These are phyloP conservation scores for Lasioglossum oenotherae DNA, from an alignment of 2,888 invertebrate species.

Conservation along the genomic window DNA sequence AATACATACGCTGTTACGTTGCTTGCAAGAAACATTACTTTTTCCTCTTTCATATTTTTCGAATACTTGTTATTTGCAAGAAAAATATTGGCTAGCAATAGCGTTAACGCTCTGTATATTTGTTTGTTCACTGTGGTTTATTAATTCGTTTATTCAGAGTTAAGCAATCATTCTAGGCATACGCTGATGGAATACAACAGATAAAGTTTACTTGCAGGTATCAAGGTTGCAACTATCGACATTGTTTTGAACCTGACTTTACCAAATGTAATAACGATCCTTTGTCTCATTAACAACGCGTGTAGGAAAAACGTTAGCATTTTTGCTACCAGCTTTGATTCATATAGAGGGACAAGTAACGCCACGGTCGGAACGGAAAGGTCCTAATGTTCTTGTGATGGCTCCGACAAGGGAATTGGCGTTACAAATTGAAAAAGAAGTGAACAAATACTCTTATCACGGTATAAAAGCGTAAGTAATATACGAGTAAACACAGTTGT, in stretches of 20 bases:
- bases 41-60: not conserved
- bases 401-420: slow-evolving; percentile 98
- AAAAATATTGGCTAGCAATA: not conserved
- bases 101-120: not conserved
- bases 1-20: too few species aligned
- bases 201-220: not conserved
- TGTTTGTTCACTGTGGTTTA: not conserved
- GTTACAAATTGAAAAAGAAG: slow-evolving; percentile 96
- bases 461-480: slow-evolving; percentile 91
- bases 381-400: slow-evolving; percentile 94
- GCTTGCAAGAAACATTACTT: too few species aligned
- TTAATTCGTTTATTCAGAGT: not conserved
- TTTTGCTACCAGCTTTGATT: slow-evolving; percentile 95
- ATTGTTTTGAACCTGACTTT: not conserved
- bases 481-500: not conserved
- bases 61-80: not conserved
- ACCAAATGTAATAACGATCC: not conserved
- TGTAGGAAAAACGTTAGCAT: slow-evolving; percentile 96
- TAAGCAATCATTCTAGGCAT: not conserved
- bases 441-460: slow-evolving; percentile 94
- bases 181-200: not conserved
- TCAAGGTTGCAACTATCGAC: not conserved
- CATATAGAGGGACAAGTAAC: slow-evolving; percentile 94
- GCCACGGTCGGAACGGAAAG: slow-evolving; percentile 90
- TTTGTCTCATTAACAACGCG: slow-evolving; percentile 3